These are phyloP conservation scores for Aleadryas rufinucha DNA, from an alignment of 2,113 vertebrate species.

Conservation along the genomic window DNA sequence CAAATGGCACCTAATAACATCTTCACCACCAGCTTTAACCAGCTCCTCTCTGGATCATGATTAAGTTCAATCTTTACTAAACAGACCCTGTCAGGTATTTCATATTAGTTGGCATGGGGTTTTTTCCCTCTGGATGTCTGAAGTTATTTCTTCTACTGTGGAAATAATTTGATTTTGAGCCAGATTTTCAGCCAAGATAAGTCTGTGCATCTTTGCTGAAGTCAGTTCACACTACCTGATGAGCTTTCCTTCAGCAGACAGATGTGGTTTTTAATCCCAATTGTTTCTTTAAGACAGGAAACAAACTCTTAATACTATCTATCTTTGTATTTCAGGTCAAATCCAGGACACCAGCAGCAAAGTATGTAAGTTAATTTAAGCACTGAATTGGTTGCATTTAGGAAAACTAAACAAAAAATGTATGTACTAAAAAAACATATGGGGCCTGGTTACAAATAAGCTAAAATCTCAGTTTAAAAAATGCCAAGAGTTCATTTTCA, in stretches of 20 bases:
- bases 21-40: slow-evolving; percentile 47
- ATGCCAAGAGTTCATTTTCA: neutral
- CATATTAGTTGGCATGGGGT: neutral
- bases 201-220: neutral
- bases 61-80: slow-evolving; percentile 15
- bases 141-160: neutral
- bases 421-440: neutral
- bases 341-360: neutral
- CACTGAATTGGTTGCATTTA: neutral
- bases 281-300: neutral
- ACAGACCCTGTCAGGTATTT: neutral
- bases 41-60: slow-evolving; percentile 23
- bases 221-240: neutral
- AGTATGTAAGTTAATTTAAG: neutral
- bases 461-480: neutral
- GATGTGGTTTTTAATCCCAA: neutral
- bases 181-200: neutral
- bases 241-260: neutral
- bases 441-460: neutral
- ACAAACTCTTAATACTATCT: neutral
- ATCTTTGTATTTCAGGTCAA: neutral
- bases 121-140: neutral
- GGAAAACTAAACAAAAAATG: neutral
- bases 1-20: slow-evolving; percentile 51
- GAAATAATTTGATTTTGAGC: neutral